These are phyloP conservation scores for Amphibalanus amphitrite DNA, from an alignment of 1,140 invertebrate species.

Conservation along the genomic window DNA sequence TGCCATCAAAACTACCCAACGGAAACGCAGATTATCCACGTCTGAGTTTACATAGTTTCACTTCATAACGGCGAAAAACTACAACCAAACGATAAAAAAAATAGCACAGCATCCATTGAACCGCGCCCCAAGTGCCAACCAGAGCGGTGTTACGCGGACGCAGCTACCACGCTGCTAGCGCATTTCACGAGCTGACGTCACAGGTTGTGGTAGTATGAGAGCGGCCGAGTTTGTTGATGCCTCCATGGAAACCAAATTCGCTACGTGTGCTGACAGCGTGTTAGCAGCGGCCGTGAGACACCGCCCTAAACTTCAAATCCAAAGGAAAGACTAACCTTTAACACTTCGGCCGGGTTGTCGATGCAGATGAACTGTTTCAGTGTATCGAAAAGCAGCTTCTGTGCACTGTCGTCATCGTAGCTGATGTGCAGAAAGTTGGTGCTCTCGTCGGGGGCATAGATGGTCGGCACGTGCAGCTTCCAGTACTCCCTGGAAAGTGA, in stretches of 20 bases:
- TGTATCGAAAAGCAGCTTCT: slow-evolving; percentile 20
- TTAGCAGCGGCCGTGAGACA: not conserved
- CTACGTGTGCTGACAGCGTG: not conserved
- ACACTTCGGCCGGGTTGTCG: slow-evolving; percentile 39
- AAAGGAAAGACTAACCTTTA: slow-evolving; percentile 27
- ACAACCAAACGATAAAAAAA: too few relatives aligned
- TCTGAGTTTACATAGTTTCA: too few relatives aligned
- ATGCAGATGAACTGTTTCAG: slow-evolving; percentile 29
- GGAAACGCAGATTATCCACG: too few relatives aligned
- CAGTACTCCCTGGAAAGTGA: slow-evolving; percentile 3
- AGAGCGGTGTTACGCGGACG: not conserved
- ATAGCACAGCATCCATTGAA: too few relatives aligned
- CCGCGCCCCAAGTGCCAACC: too few relatives aligned
- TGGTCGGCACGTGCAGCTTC: not conserved
- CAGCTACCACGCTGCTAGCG: too few relatives aligned
- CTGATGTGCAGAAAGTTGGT: slow-evolving; percentile 14
- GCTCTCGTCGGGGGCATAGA: not conserved
- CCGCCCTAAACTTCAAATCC: slow-evolving; percentile 2
- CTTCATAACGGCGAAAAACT: too few relatives aligned
- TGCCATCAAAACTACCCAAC: too few relatives aligned
- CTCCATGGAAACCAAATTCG: not conserved
- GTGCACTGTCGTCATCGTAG: slow-evolving; percentile 14
- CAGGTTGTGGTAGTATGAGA: too few relatives aligned
- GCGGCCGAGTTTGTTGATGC: too few relatives aligned
- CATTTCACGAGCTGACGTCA: too few relatives aligned